These are phyloP conservation scores for Cataglyphis cursor DNA, from an alignment of 2,888 invertebrate genomes.

Conservation along the genomic window DNA sequence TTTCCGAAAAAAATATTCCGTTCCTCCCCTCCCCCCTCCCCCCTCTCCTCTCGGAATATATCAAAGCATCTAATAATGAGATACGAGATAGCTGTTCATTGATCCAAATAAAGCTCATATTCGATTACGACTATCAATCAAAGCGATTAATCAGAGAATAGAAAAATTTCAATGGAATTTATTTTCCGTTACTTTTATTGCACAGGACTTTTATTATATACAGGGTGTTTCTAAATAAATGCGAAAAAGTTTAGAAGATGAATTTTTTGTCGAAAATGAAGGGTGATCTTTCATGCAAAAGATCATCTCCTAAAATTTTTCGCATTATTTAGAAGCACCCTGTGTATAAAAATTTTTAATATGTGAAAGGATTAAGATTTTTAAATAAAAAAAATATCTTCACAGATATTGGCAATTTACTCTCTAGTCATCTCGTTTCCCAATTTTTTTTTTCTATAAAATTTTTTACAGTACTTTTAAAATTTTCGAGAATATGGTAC, in stretches of 20 bases:
- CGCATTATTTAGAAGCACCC: too few relatives aligned
- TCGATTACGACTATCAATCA: conserved; percentile 21
- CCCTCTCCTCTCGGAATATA: neutral
- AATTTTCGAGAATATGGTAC: neutral
- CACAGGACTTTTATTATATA: neutral
- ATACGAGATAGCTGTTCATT: neutral
- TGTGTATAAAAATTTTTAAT: neutral
- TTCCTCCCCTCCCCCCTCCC: neutral
- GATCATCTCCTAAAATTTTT: too few relatives aligned
- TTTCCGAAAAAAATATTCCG: conserved; percentile 22
- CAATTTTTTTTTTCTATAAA: neutral
- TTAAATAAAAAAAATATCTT: conserved; percentile 1
- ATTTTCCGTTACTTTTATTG: conserved; percentile 32
- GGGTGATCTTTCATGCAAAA: too few relatives aligned
- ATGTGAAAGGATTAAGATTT: neutral
- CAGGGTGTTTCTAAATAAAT: too few relatives aligned
- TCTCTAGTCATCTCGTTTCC: too few relatives aligned
- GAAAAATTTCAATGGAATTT: conserved; percentile 12
- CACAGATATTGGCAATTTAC: neutral
- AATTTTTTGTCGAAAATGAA: too few relatives aligned
- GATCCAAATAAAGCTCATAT: conserved; percentile 35
- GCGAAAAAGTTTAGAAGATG: too few relatives aligned
- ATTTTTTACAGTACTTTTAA: neutral
- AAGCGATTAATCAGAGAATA: conserved; percentile 18
- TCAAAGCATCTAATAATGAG: neutral